These are phyloP conservation scores for Diadophis punctatus DNA, from an alignment of 2,113 vertebrate genomes.

Conservation along the genomic window DNA sequence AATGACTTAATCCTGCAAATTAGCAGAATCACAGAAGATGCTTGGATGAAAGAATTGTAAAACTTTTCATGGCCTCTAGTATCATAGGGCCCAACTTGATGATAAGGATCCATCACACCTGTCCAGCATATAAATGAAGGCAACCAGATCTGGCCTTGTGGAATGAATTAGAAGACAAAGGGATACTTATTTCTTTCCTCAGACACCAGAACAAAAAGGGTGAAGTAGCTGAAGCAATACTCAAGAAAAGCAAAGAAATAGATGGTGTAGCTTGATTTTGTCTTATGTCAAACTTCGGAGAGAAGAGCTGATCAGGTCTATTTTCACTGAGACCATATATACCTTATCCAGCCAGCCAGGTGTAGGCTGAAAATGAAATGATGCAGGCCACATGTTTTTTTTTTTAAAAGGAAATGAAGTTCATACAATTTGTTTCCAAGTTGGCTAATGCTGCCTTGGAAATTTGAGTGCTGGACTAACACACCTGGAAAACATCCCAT, in stretches of 20 bases:
- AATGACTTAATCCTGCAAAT: no score
- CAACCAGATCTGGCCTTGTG: background rate
- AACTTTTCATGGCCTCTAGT: background rate
- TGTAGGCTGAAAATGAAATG: background rate
- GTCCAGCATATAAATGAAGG: background rate
- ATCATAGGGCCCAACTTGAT: no score
- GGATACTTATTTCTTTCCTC: background rate
- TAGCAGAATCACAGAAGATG: background rate
- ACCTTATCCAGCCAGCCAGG: background rate
- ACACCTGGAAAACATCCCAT: background rate
- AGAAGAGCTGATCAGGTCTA: background rate
- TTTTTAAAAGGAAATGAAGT: background rate
- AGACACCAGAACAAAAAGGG: background rate
- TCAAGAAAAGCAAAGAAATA: background rate
- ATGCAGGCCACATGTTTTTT: background rate
- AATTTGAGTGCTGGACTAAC: background rate
- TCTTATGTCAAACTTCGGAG: background rate
- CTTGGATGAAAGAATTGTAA: no score
- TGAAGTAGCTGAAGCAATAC: background rate
- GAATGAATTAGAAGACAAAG: background rate
- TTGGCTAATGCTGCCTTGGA: background rate
- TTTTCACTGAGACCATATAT: background rate
- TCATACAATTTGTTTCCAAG: background rate
- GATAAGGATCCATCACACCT: background rate
- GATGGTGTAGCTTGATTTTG: no score